Evolutionary conservation across 2,888 invertebrate species (phyloP).

Genomic region (Pseudococcus jackbeardsleyi): DNA sequence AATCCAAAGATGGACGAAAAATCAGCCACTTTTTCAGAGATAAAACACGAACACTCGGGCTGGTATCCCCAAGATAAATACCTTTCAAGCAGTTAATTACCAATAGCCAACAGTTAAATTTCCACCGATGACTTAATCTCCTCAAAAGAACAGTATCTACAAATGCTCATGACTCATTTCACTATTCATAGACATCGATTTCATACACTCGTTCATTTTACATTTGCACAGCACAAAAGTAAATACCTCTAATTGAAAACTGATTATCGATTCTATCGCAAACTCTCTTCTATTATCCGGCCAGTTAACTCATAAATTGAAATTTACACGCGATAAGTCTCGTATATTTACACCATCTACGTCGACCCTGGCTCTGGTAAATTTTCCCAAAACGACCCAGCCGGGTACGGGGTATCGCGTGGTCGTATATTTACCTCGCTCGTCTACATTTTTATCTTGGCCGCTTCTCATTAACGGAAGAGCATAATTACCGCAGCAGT

Average conservation of each 20-base stretch:
- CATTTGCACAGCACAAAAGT: neutral
- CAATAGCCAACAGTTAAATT: too few relatives aligned
- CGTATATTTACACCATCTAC: neutral
- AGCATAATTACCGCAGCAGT: neutral
- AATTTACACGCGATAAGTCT: slow-evolving; percentile 30
- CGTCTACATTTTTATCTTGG: neutral
- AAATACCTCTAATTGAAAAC: neutral
- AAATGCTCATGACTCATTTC: neutral
- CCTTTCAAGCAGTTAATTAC: too few relatives aligned
- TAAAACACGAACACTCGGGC: too few relatives aligned
- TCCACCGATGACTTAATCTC: too few relatives aligned
- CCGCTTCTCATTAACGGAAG: slow-evolving; percentile 29
- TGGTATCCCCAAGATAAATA: too few relatives aligned
- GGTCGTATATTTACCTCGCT: slow-evolving; percentile 22
- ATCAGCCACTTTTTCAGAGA: too few relatives aligned
- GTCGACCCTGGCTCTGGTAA: slow-evolving; percentile 19
- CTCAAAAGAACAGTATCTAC: too few relatives aligned
- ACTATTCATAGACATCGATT: neutral
- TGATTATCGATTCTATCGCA: slow-evolving; percentile 12
- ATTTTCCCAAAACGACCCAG: neutral
- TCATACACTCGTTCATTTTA: neutral
- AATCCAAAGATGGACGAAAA: too few relatives aligned
- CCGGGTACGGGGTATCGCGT: neutral
- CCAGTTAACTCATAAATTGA: neutral
- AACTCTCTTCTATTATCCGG: neutral